Percentiles rank a stretch among this genome's conserved stretches.
Evolutionary conservation across 1,140 invertebrate species (phyloP).

Genomic region (Atta cephalotes): DNA sequence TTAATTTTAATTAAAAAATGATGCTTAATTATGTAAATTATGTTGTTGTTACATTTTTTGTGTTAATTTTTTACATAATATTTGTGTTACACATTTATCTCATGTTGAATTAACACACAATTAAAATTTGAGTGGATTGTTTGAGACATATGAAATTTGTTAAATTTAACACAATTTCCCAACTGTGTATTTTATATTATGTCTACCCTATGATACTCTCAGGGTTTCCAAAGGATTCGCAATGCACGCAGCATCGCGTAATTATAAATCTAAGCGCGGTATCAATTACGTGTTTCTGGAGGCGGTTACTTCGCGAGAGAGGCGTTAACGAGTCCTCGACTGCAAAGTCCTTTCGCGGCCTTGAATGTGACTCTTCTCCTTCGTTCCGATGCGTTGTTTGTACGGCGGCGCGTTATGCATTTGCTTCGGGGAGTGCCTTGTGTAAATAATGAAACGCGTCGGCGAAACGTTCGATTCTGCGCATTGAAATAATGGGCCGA

Average conservation of each 20-base stretch:
- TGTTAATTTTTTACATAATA: no score
- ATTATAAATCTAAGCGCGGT: slow-evolving; percentile 48
- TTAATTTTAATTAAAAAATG: no score
- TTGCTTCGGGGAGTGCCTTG: slow-evolving; percentile 30
- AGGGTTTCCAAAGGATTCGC: no score
- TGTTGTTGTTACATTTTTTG: no score
- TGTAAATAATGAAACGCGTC: slow-evolving; percentile 49
- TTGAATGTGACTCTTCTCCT: slow-evolving; percentile 30
- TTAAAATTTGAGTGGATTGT: no score
- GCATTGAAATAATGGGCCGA: background rate
- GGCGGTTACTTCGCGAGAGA: background rate
- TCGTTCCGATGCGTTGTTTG: slow-evolving; percentile 27
- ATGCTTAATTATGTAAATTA: no score
- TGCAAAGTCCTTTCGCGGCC: slow-evolving; percentile 27
- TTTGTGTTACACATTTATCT: no score
- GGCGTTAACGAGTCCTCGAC: slow-evolving; percentile 13
- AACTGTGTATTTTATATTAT: no score
- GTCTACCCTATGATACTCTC: background rate
- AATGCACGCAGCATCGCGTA: background rate
- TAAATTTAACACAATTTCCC: no score
- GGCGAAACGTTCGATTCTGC: slow-evolving; percentile 16
- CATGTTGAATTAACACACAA: no score
- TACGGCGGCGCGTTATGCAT: slow-evolving; percentile 51
- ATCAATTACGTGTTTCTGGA: slow-evolving; percentile 48
- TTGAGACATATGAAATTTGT: no score